Evolutionary conservation across 2,113 vertebrate species (phyloP), one percentile per base, ranked within the genome.

Genomic region (Bubo blakistoni): DNA sequence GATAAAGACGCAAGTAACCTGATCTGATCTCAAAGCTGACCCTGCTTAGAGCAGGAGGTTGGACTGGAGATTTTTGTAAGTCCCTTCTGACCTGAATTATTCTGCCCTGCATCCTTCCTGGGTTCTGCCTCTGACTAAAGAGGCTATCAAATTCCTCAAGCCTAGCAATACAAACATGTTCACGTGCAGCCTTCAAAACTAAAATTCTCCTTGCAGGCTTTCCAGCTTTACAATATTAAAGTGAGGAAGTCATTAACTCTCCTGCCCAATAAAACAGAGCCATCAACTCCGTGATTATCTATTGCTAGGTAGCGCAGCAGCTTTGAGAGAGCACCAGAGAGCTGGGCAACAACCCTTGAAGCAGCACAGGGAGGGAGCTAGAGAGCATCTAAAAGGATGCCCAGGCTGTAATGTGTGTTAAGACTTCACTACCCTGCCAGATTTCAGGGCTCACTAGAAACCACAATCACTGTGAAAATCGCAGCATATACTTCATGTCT

Each of bases 391-490:
- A n/a, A 54, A 62, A 79, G 29, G 38, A 69, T 4, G 20, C 24
- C 11, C 30, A 91, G 29, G 67, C n/a, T 80, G 40, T 27, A 49
- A 49, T 2, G 0, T 4, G 2, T 15, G n/a, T n/a, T 21, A 58
- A 58, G 29, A 76, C 57, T 90, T 77, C 40, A 38, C 36, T 34
- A 38, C 15, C 3, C 17, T 65, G 32, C 6, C 46, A 70, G 59
- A 62, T 67, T 44, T 63, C 73, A 71, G 57, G 44, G 57, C 66
- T 94, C 59, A 32, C 52, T 19, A 54, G 67, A 86, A 90, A 46
- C 54, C 55, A 38, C 27, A 30, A 21, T 17, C 11, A 29, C 36
- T 0, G 0, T 29, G 26, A 63, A 84, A 26, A 10, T 5, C 1
- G 1, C 65, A 72, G 88, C 86, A 72, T 47, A 59, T 26, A 12